Conservation (phyloP, 2,888 invertebrate genomes). For the Andrena trimmerana region DNA sequence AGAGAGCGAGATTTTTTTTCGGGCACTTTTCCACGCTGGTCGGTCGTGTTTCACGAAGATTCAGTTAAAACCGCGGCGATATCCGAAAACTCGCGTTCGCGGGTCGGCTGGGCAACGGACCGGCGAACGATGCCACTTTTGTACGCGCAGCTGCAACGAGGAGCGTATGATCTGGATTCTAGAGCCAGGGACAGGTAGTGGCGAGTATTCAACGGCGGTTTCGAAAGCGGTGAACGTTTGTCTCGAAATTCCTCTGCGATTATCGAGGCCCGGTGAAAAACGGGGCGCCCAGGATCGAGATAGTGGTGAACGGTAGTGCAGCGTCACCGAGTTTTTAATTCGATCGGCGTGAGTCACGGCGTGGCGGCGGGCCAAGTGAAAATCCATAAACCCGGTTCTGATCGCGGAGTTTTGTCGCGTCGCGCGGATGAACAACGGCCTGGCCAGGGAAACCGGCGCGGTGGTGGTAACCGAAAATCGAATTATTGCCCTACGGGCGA, state of each 20-base stretch:
- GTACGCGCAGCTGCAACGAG: no score
- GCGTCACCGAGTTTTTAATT: constrained; percentile 68
- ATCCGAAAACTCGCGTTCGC: constrained; percentile 17
- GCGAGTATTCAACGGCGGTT: no score
- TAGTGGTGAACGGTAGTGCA: constrained; percentile 27
- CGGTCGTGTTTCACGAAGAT: background rate
- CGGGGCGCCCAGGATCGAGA: background rate
- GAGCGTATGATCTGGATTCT: no score
- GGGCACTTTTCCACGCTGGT: background rate
- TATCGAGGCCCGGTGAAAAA: background rate
- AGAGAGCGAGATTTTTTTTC: background rate
- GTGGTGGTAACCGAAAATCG: constrained; percentile 75
- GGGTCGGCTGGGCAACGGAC: background rate
- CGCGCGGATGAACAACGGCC: constrained; percentile 65
- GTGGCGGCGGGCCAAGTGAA: constrained; percentile 63
- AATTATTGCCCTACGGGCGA: constrained; percentile 80
- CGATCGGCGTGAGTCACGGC: constrained; percentile 61
- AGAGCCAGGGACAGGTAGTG: no score
- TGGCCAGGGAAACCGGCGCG: constrained; percentile 42
- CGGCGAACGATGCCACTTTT: constrained; percentile 15
- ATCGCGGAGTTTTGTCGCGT: constrained; percentile 63
- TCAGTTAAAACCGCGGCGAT: constrained; percentile 13
- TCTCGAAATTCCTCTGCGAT: background rate
- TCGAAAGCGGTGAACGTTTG: background rate
- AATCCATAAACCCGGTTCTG: constrained; percentile 72